These are phyloP conservation scores for Andrena marginata DNA, from an alignment of 2,888 invertebrate genomes.

Conservation along the genomic window DNA sequence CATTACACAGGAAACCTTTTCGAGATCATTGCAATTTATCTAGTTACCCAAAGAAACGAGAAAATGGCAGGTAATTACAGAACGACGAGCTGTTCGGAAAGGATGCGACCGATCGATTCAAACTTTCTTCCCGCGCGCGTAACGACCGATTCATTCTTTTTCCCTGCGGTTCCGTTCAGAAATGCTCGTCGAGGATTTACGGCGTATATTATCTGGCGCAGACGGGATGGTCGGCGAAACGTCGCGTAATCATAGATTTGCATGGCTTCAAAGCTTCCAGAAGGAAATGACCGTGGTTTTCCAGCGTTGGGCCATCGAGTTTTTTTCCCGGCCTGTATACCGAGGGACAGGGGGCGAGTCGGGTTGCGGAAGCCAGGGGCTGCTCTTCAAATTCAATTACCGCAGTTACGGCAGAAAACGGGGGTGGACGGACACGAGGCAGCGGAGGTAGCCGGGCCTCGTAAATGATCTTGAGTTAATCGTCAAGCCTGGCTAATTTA, in stretches of 20 bases:
- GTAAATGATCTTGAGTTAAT: constrained; percentile 76
- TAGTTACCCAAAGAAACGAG: neutral
- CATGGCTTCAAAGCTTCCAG: neutral
- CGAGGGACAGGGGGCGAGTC: constrained; percentile 23
- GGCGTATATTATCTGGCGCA: neutral
- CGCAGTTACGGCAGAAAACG: constrained; percentile 42
- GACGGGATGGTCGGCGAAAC: neutral
- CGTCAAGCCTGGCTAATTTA: constrained; percentile 63
- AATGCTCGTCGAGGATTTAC: neutral
- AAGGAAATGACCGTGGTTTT: constrained; percentile 2
- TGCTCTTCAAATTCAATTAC: constrained; percentile 70
- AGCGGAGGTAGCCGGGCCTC: constrained; percentile 42
- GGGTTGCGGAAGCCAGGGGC: constrained; percentile 39
- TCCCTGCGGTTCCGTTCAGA: neutral
- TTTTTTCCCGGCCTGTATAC: constrained; percentile 16
- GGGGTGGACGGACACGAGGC: constrained; percentile 33
- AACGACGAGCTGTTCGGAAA: neutral
- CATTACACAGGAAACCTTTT: neutral
- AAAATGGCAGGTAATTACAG: neutral
- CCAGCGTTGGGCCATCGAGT: constrained; percentile 8
- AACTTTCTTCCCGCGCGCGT: neutral
- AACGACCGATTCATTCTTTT: neutral
- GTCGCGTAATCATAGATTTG: neutral
- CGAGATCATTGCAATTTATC: neutral
- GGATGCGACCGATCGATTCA: neutral